Base-by-base conservation (phyloP, 2,797 vertebrate genomes). In the Anomalospiza imberbis region DNA sequence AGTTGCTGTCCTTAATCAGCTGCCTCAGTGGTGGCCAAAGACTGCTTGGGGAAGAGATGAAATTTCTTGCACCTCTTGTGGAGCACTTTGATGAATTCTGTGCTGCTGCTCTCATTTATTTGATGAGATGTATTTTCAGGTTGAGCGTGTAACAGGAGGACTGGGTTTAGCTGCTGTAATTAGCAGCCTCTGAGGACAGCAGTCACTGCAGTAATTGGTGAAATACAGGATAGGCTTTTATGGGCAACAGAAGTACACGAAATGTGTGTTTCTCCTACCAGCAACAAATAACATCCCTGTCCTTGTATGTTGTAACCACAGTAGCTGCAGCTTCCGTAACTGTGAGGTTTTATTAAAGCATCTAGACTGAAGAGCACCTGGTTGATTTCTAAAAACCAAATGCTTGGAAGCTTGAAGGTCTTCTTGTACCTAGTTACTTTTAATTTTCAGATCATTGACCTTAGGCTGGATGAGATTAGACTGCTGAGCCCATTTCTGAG, bases 1-100 rank as follows among this genome's bases (percentile, higher is more conserved):
- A 93, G 63, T 66, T 88, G 73, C 66, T 88, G 25, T 70, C 38
- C 36, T 77, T 80, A 48, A 92, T 91, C 68, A 79, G 67, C 65
- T 85, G 61, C 61, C 34, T 83, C n/a, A 38, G 19, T 19, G 36
- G 20, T 85, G 38, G 36, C 58, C 36, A 13, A 78, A 78, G 57
- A 31, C 34, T 84, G 70, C 66, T 47, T 60, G 20, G 13, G 51
- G 32, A 54, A 58, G 26, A 66, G 55, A 15, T 40, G 45, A 76
- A 84, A 55, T 78, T 70, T 78, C 70, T 77, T 68, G 17, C 24
- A 20, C 15, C 17, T 65, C 31, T 92, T 32, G 20, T 40, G 58
- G 40, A 72, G 26, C 40, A 18, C 29, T 85, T 86, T 17, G 26
- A 53, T 55, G 19, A 70, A 82, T 66, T 88, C 42, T 77, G 24